Percentiles rank a stretch among this genome's conserved stretches.
Evolutionary conservation across 1,140 invertebrate species (phyloP).

Genomic region (Pogonomyrmex barbatus): DNA sequence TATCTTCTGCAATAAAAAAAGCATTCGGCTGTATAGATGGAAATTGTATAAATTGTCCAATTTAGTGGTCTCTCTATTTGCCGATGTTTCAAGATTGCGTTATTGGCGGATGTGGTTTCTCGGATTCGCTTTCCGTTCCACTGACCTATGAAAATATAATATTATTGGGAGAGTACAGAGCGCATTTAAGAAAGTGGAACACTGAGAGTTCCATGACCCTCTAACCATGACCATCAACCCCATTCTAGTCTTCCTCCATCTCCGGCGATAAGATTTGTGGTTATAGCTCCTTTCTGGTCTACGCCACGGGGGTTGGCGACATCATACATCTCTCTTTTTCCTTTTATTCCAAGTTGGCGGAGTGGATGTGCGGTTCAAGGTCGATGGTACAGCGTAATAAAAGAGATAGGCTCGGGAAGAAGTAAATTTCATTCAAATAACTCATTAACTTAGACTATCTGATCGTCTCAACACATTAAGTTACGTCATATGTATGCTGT

Average conservation of each 20-base stretch:
- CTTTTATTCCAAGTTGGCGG: slow-evolving; percentile 41
- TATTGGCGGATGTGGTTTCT: too few relatives aligned
- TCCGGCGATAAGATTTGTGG: slow-evolving; percentile 76
- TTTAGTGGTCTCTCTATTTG: background rate
- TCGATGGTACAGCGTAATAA: background rate
- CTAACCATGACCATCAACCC: slow-evolving; percentile 72
- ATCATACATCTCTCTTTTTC: slow-evolving; percentile 50
- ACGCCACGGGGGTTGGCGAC: slow-evolving; percentile 69
- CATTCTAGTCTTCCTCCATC: slow-evolving; percentile 61
- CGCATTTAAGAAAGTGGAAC: slow-evolving; percentile 70
- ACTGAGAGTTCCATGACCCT: slow-evolving; percentile 62
- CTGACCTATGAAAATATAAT: slow-evolving; percentile 60
- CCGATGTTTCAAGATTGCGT: background rate
- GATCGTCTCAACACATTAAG: background rate
- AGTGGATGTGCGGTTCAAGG: slow-evolving; percentile 29
- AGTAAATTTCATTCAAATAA: background rate
- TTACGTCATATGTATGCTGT: background rate
- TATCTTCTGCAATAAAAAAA: background rate
- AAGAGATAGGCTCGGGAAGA: background rate
- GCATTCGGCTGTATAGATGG: background rate
- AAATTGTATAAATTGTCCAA: background rate
- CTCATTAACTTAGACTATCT: background rate
- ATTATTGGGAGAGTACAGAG: slow-evolving; percentile 12
- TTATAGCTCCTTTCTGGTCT: slow-evolving; percentile 75
- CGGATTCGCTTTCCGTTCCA: slow-evolving; percentile 10